Percentiles rank a stretch among this genome's conserved stretches.
Evolutionary conservation across 2,797 vertebrate species (phyloP).

Genomic region (Pangasius mekongensis): DNA sequence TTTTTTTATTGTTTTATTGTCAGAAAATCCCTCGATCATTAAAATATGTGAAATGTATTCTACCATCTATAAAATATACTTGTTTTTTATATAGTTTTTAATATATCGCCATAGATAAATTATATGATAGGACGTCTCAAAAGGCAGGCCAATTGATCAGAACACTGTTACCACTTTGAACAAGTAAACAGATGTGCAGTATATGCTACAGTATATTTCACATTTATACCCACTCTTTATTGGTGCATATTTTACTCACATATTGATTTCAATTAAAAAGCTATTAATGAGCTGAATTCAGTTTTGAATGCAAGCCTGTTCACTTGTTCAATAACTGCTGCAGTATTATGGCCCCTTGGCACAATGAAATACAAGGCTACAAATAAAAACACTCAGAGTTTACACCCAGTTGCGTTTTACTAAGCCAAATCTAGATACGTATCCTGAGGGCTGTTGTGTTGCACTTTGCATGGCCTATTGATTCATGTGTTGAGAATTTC

Average conservation of each 20-base stretch:
- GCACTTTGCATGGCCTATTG: slow-evolving; percentile 17
- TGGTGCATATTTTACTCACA: background rate
- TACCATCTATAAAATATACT: background rate
- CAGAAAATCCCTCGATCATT: background rate
- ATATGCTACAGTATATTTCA: background rate
- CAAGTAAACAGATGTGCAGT: background rate
- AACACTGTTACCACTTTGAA: background rate
- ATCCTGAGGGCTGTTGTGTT: background rate
- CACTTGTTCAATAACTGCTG: background rate
- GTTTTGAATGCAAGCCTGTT: background rate
- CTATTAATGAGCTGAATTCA: background rate
- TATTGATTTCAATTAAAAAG: background rate
- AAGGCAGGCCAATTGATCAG: background rate
- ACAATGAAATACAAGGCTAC: background rate
- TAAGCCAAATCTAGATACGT: background rate
- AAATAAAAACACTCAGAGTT: background rate
- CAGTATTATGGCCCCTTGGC: background rate
- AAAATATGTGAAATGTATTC: background rate
- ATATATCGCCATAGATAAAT: background rate
- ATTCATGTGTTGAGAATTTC: background rate
- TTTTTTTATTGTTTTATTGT: too few species aligned
- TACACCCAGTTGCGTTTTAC: background rate
- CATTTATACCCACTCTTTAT: background rate
- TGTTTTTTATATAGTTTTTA: too few species aligned
- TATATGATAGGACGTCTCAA: background rate